These are phyloP conservation scores for Pterocles orientalis DNA, from an alignment of 2,113 vertebrate species.

Conservation along the genomic window DNA sequence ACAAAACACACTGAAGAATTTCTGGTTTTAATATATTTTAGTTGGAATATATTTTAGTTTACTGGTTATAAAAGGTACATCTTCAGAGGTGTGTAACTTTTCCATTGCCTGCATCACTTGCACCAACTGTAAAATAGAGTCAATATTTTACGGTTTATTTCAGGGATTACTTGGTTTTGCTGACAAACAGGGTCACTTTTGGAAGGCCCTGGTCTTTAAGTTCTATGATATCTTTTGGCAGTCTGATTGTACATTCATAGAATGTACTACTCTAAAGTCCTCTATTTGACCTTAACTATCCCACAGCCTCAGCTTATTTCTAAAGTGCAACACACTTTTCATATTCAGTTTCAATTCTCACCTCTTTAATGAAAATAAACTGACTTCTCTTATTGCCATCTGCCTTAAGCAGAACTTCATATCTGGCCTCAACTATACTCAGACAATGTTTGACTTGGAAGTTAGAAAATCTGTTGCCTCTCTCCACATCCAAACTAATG, in stretches of 20 bases:
- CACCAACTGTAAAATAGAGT: not conserved
- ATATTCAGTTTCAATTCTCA: not conserved
- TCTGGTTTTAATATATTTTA: not conserved
- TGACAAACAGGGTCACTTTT: not conserved
- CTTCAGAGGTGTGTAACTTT: not conserved
- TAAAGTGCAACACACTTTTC: not conserved
- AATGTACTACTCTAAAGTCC: not conserved
- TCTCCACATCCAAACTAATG: not conserved
- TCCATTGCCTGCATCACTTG: not conserved
- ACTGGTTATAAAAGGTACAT: not conserved
- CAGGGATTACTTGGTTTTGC: not conserved
- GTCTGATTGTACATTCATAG: not conserved
- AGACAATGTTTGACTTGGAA: not conserved
- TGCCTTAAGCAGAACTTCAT: not conserved
- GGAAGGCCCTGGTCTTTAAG: not conserved
- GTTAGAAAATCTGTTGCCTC: not conserved
- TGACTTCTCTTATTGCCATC: not conserved
- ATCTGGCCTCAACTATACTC: not conserved
- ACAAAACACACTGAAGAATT: not conserved
- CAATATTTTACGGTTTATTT: not conserved
- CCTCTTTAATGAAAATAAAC: not conserved
- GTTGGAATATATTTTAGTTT: not conserved
- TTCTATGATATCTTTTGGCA: not conserved
- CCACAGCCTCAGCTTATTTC: not conserved
- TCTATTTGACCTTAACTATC: not conserved